Evolutionary conservation across 2,888 invertebrate genomes (phyloP).

Genomic region (Nomada fabriciana): DNA sequence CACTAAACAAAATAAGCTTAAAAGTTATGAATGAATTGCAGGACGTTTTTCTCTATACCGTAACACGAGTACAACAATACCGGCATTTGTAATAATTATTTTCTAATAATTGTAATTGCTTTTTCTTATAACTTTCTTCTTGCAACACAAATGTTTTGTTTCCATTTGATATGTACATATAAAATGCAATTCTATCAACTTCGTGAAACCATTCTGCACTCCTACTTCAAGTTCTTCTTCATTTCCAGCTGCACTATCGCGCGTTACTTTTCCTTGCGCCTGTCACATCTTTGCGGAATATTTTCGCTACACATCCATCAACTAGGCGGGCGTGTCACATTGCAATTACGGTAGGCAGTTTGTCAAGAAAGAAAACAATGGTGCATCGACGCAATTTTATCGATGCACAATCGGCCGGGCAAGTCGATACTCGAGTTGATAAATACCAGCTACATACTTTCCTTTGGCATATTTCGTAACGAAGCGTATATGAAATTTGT

Average conservation of each 20-base stretch:
- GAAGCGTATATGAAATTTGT: conserved; percentile 58
- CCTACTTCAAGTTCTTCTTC: too few species aligned
- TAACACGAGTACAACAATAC: too few species aligned
- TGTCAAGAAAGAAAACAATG: conserved; percentile 60
- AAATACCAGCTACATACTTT: conserved; percentile 63
- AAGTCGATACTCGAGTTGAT: conserved; percentile 60
- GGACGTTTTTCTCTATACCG: too few species aligned
- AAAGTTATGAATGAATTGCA: too few species aligned
- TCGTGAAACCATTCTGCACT: too few species aligned
- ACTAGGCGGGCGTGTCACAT: conserved; percentile 7
- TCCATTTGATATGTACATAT: too few species aligned
- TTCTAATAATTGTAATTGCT: too few species aligned
- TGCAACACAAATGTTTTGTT: too few species aligned
- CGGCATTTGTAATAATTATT: too few species aligned
- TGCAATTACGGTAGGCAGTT: conserved; percentile 20
- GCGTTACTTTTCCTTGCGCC: not conserved
- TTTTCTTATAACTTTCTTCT: too few species aligned
- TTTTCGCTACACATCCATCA: conserved; percentile 8
- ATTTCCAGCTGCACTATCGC: not conserved
- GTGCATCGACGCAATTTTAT: conserved; percentile 62
- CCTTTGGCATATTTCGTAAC: conserved; percentile 70
- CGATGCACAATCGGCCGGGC: conserved; percentile 57
- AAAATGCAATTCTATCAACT: too few species aligned
- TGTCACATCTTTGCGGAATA: conserved; percentile 1
- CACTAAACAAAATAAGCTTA: too few species aligned